phyloP scores from a whole-genome alignment of 2,797 vertebrate species.

The Pantherophis vulpinus region DNA sequence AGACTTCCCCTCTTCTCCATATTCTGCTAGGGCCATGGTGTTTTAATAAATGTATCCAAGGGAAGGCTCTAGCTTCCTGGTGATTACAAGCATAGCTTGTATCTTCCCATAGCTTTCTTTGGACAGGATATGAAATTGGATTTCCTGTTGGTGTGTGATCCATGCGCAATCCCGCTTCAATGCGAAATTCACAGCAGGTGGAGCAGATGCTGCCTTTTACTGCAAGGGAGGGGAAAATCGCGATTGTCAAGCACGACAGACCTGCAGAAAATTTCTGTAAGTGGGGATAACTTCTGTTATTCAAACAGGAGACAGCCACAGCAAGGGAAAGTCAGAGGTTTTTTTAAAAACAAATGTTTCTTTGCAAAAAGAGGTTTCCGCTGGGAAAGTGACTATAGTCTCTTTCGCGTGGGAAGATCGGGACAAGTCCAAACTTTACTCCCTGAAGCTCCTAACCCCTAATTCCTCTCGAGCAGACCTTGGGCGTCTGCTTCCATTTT shows the following conservation, averaged over 20 bases:
- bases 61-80: too few relatives aligned
- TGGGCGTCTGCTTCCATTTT: rapidly evolving
- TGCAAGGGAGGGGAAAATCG: too few relatives aligned
- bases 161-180: too few relatives aligned
- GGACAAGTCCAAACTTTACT: background rate
- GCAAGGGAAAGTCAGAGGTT: background rate
- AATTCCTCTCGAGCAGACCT: background rate
- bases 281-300: background rate
- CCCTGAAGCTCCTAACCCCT: background rate
- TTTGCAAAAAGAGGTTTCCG: background rate
- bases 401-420: too few relatives aligned
- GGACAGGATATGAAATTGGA: background rate
- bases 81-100: too few relatives aligned
- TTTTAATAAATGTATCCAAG: background rate
- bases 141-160: background rate
- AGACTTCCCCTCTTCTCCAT: background rate
- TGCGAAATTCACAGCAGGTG: too few relatives aligned
- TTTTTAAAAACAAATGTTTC: too few relatives aligned
- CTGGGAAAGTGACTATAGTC: background rate
- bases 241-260: too few relatives aligned
- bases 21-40: background rate
- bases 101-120: too few relatives aligned
- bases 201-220: too few relatives aligned
- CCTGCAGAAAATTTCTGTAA: too few relatives aligned
- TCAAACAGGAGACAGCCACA: background rate